These are phyloP conservation scores for Andrena bicolor DNA, from an alignment of 2,888 invertebrate species.

Conservation along the genomic window DNA sequence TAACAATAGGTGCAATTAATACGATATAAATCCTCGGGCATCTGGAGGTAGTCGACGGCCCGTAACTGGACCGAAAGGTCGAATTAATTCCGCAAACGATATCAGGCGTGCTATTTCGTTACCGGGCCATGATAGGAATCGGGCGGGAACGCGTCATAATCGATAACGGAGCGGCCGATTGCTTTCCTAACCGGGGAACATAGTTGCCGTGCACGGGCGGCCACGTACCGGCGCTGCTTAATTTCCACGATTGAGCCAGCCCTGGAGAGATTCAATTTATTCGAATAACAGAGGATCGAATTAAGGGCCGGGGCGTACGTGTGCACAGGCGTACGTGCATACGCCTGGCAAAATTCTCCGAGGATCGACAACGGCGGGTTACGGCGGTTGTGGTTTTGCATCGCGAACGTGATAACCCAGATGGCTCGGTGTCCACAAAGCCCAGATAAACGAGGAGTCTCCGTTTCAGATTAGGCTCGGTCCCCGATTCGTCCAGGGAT, in stretches of 20 bases:
- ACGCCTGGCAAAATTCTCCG: not conserved
- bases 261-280: conserved; percentile 30
- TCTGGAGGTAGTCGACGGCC: conserved; percentile 9
- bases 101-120: conserved; percentile 8
- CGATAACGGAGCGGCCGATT: conserved; percentile 36
- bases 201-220: not conserved
- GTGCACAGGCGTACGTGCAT: not conserved
- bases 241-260: conserved; percentile 17
- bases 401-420: conserved; percentile 40
- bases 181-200: conserved; percentile 29
- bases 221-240: conserved; percentile 3
- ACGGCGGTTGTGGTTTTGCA: not conserved
- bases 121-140: conserved; percentile 11
- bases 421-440: conserved; percentile 46
- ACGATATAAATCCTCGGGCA: conserved; percentile 33
- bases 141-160: conserved; percentile 23
- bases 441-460: conserved; percentile 57
- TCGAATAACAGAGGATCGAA: conserved; percentile 32
- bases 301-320: not conserved
- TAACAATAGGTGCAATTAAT: conserved; percentile 11
- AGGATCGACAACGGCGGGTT: not conserved
- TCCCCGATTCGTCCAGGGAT: conserved; percentile 37
- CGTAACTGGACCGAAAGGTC: conserved; percentile 32
- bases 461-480: conserved; percentile 51
- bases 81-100: conserved; percentile 36